Percentiles rank a stretch among this genome's conserved stretches.
Conservation (phyloP, 2,113 vertebrate genomes). For the Tichodroma muraria region DNA sequence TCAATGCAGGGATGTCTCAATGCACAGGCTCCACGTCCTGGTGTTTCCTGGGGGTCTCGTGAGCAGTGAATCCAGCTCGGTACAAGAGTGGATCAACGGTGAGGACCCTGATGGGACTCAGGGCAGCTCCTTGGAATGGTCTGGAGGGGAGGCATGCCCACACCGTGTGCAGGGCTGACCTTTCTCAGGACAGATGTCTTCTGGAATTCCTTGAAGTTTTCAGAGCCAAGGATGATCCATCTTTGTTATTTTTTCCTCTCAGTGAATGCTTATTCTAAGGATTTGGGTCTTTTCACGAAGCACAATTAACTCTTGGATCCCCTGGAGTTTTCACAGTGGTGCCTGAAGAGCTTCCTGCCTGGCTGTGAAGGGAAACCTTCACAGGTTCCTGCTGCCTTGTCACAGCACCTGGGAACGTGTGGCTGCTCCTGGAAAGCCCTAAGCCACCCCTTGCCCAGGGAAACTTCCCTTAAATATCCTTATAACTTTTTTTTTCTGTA, state of each 20-base stretch:
- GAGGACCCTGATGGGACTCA: not conserved
- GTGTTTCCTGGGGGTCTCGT: not conserved
- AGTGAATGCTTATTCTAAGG: not conserved
- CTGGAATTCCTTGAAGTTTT: not conserved
- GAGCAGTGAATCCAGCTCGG: fast-evolving
- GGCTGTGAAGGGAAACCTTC: not conserved
- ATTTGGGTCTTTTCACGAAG: fast-evolving
- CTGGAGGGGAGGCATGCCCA: not conserved
- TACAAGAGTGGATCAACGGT: fast-evolving
- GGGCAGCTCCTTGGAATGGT: not conserved
- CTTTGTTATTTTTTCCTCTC: not conserved
- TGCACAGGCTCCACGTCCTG: not conserved
- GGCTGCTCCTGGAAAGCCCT: not conserved
- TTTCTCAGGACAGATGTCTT: not conserved
- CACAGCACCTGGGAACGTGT: not conserved
- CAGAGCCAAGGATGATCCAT: not conserved
- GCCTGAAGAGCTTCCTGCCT: no score
- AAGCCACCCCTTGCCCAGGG: not conserved
- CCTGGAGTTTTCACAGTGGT: not conserved
- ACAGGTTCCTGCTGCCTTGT: not conserved
- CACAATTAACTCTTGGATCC: not conserved
- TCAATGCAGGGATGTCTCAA: fast-evolving
- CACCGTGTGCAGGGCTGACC: not conserved
- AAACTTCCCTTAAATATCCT: not conserved
- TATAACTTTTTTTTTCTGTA: not conserved